phyloP scores from a whole-genome alignment of 2,797 vertebrate species.

The Lagocephalus sceleratus region DNA sequence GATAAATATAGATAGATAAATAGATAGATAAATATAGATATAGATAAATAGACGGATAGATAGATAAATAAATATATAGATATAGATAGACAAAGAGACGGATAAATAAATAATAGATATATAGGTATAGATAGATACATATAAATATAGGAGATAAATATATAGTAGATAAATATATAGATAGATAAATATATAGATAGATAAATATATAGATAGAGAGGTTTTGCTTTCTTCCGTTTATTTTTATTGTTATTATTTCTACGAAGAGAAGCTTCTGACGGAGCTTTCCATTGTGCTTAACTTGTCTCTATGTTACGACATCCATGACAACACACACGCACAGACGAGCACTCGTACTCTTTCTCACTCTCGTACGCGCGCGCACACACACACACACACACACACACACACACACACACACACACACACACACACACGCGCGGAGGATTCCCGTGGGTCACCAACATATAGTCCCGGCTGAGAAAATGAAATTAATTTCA shows the following conservation, averaged over 20 bases:
- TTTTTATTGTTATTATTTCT: background rate
- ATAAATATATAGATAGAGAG: no score
- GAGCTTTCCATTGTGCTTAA: constrained; percentile 23
- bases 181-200: no score
- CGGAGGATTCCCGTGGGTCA: constrained; percentile 44
- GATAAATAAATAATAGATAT: no score
- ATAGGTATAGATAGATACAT: no score
- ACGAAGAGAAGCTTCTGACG: constrained; percentile 18
- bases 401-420: constrained; percentile 43
- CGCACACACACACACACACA: constrained; percentile 73
- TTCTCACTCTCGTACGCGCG: constrained; percentile 47
- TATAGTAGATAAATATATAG: no score
- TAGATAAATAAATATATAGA: no score
- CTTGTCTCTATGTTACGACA: constrained; percentile 66
- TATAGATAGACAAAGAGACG: no score
- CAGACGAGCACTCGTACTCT: constrained; percentile 47
- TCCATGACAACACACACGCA: constrained; percentile 80
- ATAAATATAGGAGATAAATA: no score
- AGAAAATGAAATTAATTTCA: constrained; percentile 50
- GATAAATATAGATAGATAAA: no score
- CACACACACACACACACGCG: constrained; percentile 73
- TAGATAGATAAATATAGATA: no score
- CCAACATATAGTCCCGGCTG: constrained; percentile 43
- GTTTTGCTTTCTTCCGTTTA: background rate
- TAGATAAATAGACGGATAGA: no score